These are phyloP conservation scores for Crotalus helleri DNA, from an alignment of 2,113 vertebrate genomes.

Conservation along the genomic window DNA sequence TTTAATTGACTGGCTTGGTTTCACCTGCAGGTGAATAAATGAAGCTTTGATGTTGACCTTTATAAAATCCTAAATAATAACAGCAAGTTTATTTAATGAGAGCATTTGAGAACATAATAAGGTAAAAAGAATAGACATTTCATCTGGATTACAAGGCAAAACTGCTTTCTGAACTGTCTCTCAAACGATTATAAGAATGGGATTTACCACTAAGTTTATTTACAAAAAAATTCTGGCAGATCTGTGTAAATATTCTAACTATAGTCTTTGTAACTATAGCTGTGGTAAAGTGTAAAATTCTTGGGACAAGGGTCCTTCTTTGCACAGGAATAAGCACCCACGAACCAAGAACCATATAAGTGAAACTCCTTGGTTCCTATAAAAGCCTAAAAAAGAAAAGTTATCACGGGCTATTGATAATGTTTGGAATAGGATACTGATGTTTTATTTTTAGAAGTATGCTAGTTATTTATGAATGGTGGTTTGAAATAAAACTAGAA, in stretches of 20 bases:
- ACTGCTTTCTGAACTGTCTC: not conserved
- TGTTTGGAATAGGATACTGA: not conserved
- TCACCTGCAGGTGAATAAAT: not conserved
- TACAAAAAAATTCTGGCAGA: not conserved
- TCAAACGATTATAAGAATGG: not conserved
- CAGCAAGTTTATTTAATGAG: not conserved
- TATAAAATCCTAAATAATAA: not conserved
- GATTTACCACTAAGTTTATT: not conserved
- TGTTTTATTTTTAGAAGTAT: not conserved
- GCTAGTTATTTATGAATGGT: not conserved
- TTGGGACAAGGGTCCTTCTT: not conserved
- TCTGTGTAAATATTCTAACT: not conserved
- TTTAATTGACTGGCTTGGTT: not conserved
- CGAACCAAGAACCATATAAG: not conserved
- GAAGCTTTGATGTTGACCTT: not conserved
- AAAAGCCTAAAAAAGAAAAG: not conserved
- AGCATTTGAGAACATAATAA: not conserved
- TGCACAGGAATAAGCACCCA: not conserved
- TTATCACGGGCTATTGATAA: not conserved
- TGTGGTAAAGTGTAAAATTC: not conserved
- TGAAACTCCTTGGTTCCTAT: not conserved
- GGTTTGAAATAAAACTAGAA: not conserved
- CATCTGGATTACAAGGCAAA: not conserved
- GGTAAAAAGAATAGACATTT: not conserved
- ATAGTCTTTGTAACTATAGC: not conserved